phyloP scores from a whole-genome alignment of 2,113 vertebrate species.

The Zingel zingel region DNA sequence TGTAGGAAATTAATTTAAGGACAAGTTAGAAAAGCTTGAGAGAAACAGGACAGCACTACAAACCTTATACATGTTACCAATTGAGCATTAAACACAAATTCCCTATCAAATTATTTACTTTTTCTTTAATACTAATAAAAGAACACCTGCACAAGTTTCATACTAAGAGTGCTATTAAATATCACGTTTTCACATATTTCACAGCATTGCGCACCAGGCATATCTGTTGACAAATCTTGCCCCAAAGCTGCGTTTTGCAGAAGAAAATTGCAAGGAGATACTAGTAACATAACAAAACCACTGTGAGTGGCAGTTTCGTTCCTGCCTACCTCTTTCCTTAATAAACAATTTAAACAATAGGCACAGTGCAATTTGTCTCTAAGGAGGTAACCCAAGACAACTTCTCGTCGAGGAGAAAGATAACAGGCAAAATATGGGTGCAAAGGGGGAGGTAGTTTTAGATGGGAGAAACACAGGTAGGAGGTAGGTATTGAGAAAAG shows the following conservation, averaged over 20 bases:
- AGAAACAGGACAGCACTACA: background rate
- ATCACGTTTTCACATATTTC: background rate
- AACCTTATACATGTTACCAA: background rate
- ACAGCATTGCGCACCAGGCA: background rate
- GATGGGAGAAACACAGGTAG: slow-evolving; percentile 37
- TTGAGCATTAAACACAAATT: no score
- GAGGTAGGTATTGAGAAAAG: slow-evolving; percentile 28
- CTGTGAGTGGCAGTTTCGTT: slow-evolving; percentile 79
- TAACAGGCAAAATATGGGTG: slow-evolving; percentile 29
- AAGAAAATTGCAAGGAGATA: slow-evolving; percentile 65
- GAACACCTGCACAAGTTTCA: background rate
- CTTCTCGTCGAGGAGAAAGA: slow-evolving; percentile 40
- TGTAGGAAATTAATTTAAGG: background rate
- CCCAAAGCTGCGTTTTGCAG: slow-evolving; percentile 34
- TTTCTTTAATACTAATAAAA: slow-evolving; percentile 8
- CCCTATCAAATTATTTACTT: background rate
- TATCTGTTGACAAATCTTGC: slow-evolving; percentile 47
- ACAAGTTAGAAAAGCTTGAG: background rate
- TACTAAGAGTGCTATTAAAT: background rate
- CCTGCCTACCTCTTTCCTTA: slow-evolving; percentile 68
- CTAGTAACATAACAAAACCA: slow-evolving; percentile 67
- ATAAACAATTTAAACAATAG: slow-evolving; percentile 70
- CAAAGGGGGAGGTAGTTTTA: slow-evolving; percentile 35
- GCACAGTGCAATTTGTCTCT: slow-evolving; percentile 49
- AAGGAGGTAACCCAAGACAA: slow-evolving; percentile 69